Base-by-base conservation (phyloP, 2,113 vertebrate genomes). In the Anseranas semipalmata region DNA sequence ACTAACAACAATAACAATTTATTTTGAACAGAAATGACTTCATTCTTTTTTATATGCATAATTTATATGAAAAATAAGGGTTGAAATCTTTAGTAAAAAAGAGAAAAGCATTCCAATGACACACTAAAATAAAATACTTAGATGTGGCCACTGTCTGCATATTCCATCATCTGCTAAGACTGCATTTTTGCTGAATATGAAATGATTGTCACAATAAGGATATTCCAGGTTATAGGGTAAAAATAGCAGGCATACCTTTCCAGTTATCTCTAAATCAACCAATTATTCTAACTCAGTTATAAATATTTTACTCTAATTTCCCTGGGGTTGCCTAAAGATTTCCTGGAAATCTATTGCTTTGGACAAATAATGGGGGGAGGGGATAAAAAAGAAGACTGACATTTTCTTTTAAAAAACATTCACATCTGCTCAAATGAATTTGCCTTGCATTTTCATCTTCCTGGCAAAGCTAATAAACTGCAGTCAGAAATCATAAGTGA, bases 41-140 rank as follows among this genome's bases (percentile, higher is more conserved):
- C 2, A 25, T 92, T 86, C 6, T 63, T 45, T 89, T 75, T 53
- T 24, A 48, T 41, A 33, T 6, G 14, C 4, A 30, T 6, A 71
- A 65, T 78, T 74, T 25, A 33, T 46, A 27, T 1, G 5, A 80
- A 79, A 82, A 85, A 73, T 4, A 8, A 43, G 3, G 4, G 2
- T 19, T 22, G 16, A 45, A 50, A 0, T 45, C 5, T 62, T 56
- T 14, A 53, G 8, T 1, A 41, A 81, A 86, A 50, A 35, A 48
- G 2, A 53, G 5, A 70, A 67, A 75, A 63, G 5, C 32, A 32
- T 2, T 45, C 5, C 16, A 37, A 6, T 1, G 0, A 2, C 2
- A 62, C 20, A 24, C 5, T 6, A 78, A 78, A 43, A 82, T 37
- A 65, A 45, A 70, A 59, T 20, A 63, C 9, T 33, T 71, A 22